A percentile compares a stretch with the other conserved stretches of the same genome.
phyloP scores from a whole-genome alignment of 1,140 invertebrate species.

The Cotesia typhae region DNA sequence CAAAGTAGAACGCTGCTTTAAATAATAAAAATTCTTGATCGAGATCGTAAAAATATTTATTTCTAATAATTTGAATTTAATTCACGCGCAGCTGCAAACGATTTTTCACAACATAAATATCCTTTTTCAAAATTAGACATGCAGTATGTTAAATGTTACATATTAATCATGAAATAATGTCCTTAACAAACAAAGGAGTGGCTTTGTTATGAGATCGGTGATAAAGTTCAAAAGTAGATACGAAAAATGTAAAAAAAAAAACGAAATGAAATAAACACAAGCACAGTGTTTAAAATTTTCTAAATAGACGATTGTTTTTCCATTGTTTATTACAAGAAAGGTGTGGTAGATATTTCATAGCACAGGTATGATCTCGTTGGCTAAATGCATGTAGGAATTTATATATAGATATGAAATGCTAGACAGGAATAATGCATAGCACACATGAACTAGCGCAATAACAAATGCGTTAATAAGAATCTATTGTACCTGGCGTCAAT shows the following conservation, averaged over 20 bases:
- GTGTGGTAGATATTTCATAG: no score
- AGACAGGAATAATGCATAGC: neutral
- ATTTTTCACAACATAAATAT: no score
- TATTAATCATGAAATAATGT: slow-evolving; percentile 22
- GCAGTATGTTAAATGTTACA: neutral
- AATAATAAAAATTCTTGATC: no score
- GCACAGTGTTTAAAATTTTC: no score
- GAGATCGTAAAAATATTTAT: no score
- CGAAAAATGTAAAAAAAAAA: neutral
- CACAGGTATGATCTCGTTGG: neutral
- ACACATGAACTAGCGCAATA: no score
- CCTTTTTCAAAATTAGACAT: no score
- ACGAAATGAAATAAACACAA: neutral
- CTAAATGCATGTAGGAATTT: neutral
- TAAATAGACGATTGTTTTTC: no score
- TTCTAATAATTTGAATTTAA: no score
- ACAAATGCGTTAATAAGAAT: slow-evolving; percentile 21
- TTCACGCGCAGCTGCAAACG: no score
- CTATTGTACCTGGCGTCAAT: slow-evolving; percentile 31
- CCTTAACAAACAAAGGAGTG: slow-evolving; percentile 33
- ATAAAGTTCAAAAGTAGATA: slow-evolving; percentile 5
- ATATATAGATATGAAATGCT: neutral
- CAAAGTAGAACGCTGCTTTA: no score
- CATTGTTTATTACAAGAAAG: no score
- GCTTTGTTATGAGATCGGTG: slow-evolving; percentile 9